phyloP scores from a whole-genome alignment of 2,113 vertebrate species.

The Bubalus kerabau region DNA sequence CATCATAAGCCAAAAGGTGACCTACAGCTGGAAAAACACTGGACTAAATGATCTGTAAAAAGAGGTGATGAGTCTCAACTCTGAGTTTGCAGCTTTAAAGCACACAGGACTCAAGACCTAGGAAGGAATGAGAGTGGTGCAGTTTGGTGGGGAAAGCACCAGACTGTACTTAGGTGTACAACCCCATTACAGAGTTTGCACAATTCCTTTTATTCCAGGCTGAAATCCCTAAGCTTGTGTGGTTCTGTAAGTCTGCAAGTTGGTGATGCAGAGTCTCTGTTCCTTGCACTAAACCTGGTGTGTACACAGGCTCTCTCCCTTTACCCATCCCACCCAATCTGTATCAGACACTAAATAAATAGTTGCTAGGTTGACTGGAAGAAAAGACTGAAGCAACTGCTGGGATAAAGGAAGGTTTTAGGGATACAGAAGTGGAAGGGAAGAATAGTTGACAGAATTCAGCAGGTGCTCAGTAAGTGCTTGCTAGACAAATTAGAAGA shows the following conservation, averaged over 20 bases:
- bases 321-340: neutral
- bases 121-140: neutral
- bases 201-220: neutral
- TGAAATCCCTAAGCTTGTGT: neutral
- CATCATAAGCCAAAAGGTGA: neutral
- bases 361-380: neutral
- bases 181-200: neutral
- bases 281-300: neutral
- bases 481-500: neutral
- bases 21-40: neutral
- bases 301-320: neutral
- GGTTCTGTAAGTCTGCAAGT: neutral
- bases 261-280: neutral
- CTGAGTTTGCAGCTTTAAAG: neutral
- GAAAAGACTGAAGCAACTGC: neutral
- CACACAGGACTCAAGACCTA: neutral
- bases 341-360: slow-evolving; percentile 26
- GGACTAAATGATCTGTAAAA: slow-evolving; percentile 14
- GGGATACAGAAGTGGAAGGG: neutral
- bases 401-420: slow-evolving; percentile 10
- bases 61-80: neutral
- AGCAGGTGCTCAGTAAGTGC: slow-evolving; percentile 19
- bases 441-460: slow-evolving; percentile 4
- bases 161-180: neutral
- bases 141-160: neutral